A percentile compares a stretch with the other conserved stretches of the same genome.
Conservation (phyloP, 1,140 invertebrate genomes). For the Laodelphax striatellus region DNA sequence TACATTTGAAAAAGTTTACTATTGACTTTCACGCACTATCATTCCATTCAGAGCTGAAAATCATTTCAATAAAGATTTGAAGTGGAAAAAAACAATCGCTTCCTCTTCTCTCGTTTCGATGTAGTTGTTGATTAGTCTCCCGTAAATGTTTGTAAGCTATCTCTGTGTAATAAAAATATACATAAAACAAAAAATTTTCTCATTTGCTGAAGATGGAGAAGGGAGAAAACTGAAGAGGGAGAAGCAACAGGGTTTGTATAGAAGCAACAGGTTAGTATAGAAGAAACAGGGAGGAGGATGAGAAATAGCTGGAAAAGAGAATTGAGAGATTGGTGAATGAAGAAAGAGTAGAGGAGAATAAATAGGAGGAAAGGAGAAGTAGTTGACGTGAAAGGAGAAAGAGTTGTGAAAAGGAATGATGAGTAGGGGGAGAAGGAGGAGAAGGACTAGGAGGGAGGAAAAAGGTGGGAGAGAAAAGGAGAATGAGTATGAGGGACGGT, state of each 20-base stretch:
- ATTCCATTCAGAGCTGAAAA: too few species aligned
- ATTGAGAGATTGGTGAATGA: background rate
- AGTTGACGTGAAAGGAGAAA: too few species aligned
- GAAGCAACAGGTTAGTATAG: background rate
- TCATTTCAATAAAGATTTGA: too few species aligned
- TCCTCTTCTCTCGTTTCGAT: too few species aligned
- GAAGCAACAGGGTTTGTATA: too few species aligned
- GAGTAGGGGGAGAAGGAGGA: background rate
- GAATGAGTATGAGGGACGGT: background rate
- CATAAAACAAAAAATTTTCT: too few species aligned
- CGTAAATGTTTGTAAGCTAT: too few species aligned
- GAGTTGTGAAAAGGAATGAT: background rate
- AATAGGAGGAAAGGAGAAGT: background rate
- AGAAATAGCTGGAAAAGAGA: background rate
- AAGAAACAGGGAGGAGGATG: background rate
- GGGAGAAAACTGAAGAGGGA: background rate
- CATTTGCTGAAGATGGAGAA: background rate
- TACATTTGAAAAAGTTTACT: too few species aligned
- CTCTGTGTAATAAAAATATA: too few species aligned
- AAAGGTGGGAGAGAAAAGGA: background rate
- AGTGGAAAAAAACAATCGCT: too few species aligned
- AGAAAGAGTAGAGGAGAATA: background rate
- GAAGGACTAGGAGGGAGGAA: background rate
- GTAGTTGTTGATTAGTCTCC: too few species aligned
- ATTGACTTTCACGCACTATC: too few species aligned